These are phyloP conservation scores for Drosophila saltans DNA, from an alignment of 1,140 invertebrate species.

Conservation along the genomic window DNA sequence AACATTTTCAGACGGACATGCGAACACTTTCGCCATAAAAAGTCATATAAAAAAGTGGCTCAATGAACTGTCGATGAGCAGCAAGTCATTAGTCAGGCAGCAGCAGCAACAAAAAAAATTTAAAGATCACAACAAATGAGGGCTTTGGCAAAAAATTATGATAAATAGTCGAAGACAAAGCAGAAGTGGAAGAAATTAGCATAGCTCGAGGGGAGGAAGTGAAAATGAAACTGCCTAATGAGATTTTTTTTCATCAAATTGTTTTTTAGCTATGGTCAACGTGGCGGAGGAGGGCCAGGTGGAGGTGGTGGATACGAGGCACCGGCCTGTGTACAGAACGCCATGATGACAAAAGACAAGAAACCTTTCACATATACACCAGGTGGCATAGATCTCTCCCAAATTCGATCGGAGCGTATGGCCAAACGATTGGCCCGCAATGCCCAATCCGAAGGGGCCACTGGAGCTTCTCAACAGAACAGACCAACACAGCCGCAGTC, in stretches of 20 bases:
- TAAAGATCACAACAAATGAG: slow-evolving; percentile 44
- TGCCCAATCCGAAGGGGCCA: slow-evolving; percentile 84
- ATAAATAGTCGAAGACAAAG: slow-evolving; percentile 56
- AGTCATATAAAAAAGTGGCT: slow-evolving; percentile 62
- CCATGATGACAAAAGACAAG: slow-evolving; percentile 97
- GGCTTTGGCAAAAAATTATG: slow-evolving; percentile 63
- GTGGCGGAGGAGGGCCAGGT: slow-evolving; percentile 63
- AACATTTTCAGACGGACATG: slow-evolving; percentile 47
- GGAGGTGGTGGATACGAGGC: slow-evolving; percentile 86
- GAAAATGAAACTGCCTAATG: slow-evolving; percentile 48
- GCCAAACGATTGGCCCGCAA: slow-evolving; percentile 87
- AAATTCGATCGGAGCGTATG: slow-evolving; percentile 95
- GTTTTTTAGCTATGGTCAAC: slow-evolving; percentile 69
- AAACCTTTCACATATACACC: slow-evolving; percentile 98
- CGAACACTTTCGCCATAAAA: slow-evolving; percentile 49
- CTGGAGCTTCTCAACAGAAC: slow-evolving; percentile 75
- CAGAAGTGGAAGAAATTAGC: slow-evolving; percentile 52
- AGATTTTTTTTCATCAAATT: slow-evolving; percentile 10
- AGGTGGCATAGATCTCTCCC: slow-evolving; percentile 94
- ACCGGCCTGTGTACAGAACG: slow-evolving; percentile 94
- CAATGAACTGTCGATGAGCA: slow-evolving; percentile 74
- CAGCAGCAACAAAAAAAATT: slow-evolving; percentile 26
- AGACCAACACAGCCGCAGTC: slow-evolving; percentile 76
- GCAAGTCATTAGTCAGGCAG: slow-evolving; percentile 70
- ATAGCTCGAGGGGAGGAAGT: slow-evolving; percentile 31